These are phyloP conservation scores for Tringa solitaria DNA, from an alignment of 2,113 vertebrate species.

Conservation along the genomic window DNA sequence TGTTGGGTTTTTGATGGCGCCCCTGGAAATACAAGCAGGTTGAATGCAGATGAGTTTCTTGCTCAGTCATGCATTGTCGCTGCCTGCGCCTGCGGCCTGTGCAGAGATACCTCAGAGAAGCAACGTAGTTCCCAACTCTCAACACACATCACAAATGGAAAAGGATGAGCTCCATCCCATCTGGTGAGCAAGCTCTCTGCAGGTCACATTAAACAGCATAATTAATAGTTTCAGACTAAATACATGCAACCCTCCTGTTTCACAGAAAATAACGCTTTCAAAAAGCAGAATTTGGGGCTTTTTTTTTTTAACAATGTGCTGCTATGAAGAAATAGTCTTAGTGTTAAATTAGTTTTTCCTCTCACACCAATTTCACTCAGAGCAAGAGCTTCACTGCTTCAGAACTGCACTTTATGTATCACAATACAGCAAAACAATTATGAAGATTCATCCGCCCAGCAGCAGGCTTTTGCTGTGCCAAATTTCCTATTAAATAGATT, in stretches of 20 bases:
- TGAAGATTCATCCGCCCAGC: background rate
- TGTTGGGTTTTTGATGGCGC: background rate
- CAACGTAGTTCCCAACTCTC: slow-evolving; percentile 21
- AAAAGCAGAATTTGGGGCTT: background rate
- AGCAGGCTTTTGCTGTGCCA: background rate
- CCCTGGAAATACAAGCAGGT: background rate
- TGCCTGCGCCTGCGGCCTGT: background rate
- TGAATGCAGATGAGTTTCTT: background rate
- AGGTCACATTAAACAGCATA: slow-evolving; percentile 60
- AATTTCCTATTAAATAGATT: background rate
- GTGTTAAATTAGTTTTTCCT: background rate
- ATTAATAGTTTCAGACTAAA: slow-evolving; percentile 54
- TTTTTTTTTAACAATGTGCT: background rate
- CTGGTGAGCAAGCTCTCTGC: slow-evolving; percentile 52
- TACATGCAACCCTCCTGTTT: background rate
- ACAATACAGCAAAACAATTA: background rate
- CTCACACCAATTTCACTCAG: background rate
- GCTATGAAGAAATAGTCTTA: background rate
- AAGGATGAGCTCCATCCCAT: slow-evolving; percentile 27
- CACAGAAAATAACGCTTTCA: background rate
- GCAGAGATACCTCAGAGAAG: background rate
- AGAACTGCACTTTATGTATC: background rate
- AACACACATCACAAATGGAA: background rate
- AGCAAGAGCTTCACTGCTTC: background rate
- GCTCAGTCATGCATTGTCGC: background rate